Percentiles rank a stretch among this genome's conserved stretches.
Evolutionary conservation across 2,113 vertebrate species (phyloP).

Genomic region (Condylura cristata): DNA sequence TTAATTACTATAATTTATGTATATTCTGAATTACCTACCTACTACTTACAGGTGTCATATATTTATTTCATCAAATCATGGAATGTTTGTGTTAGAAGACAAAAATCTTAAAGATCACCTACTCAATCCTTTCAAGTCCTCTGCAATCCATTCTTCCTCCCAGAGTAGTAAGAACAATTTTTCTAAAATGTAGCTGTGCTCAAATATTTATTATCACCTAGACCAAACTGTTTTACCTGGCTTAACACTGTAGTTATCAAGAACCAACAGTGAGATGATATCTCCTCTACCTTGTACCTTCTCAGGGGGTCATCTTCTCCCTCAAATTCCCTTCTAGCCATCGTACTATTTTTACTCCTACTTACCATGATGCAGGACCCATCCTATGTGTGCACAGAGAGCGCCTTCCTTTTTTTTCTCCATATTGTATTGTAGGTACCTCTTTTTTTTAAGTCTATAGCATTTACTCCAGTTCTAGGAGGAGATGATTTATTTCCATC

Average conservation of each 20-base stretch:
- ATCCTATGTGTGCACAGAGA: not conserved
- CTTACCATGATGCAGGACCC: not conserved
- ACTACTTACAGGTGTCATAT: not conserved
- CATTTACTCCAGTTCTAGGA: not conserved
- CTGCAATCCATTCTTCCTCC: not conserved
- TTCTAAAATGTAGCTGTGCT: not conserved
- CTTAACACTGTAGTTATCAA: not conserved
- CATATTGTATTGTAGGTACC: not conserved
- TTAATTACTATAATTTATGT: not conserved
- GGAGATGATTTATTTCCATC: not conserved
- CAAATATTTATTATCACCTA: not conserved
- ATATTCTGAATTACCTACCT: not conserved
- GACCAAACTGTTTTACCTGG: not conserved
- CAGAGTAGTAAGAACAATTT: not conserved
- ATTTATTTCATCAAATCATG: slow-evolving; percentile 29
- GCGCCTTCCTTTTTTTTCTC: fast-evolving
- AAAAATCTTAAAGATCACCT: not conserved
- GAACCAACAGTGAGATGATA: not conserved
- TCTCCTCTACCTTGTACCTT: not conserved
- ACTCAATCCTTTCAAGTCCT: not conserved
- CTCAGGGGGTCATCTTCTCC: not conserved
- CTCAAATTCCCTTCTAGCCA: not conserved
- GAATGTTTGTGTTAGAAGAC: not conserved
- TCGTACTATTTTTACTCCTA: not conserved
- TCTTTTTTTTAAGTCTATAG: not conserved